Base-by-base conservation (phyloP, 2,797 vertebrate species). In the Xiphophorus birchmanni region DNA sequence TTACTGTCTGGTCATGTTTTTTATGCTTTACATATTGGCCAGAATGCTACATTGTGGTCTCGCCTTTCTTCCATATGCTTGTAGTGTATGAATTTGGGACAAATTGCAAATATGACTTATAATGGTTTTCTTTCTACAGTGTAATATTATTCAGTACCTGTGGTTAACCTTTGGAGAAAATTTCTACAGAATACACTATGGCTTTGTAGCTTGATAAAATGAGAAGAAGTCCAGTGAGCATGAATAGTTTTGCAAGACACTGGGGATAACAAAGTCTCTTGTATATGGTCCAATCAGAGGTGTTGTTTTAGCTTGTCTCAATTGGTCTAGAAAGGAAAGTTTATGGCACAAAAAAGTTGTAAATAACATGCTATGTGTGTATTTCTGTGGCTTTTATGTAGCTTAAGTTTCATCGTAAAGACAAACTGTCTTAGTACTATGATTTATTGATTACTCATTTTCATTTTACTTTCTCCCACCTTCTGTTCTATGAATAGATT, bases 381-480 rank as follows among this genome's bases (percentile, higher is more conserved):
- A 45, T n/a, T 23, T 71, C 29, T 32, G 17, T 32, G 67, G 48
- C 2, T 78, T 67, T 8, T 42, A 11, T 29, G 42, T 78, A 15
- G 37, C n/a, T 71, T 5, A 35, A 10, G 23, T 50, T 67, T 77
- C 21, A 40, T 63, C 45, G 13, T 40, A 23, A 35, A 67, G 21
- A 77, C n/a, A 63, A 71, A n/a, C 12, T 26, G 29, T 58, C 37
- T 32, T 40, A 56, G n/a, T 54, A 23, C 72, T n/a, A 72, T 78
- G 3, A 78, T 52, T 72, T 78, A 72, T 78, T 21, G 35, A 72
- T 72, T 50, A 45, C 63, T 11, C 47, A 10, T 26, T 26, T 52
- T 69, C 13, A 13, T 52, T 29, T 12, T 35, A 32, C 6, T 35
- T 35, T 63, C 5, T 35, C 29, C 29, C 12, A 32, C n/a, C 3